Conservation (phyloP, 2,888 invertebrate genomes). For the Harmothoe impar region DNA sequence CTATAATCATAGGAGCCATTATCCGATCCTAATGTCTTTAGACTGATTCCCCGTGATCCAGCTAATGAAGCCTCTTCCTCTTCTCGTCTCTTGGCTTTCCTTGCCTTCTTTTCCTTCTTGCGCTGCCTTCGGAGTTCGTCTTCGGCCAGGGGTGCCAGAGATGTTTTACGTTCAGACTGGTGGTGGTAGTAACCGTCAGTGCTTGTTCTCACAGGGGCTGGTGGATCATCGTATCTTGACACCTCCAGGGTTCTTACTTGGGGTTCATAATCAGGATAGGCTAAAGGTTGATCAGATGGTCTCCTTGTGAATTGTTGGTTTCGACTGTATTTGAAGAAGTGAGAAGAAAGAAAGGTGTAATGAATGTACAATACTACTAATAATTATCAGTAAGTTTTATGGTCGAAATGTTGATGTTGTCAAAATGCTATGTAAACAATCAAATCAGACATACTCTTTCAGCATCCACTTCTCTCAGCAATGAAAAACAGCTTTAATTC, state of each 20-base stretch:
- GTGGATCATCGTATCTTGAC: not conserved
- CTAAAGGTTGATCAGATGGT: too few species aligned
- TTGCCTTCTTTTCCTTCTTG: slow-evolving; percentile 5
- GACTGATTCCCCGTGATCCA: not conserved
- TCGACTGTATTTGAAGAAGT: too few species aligned
- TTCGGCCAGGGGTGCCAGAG: not conserved
- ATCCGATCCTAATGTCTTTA: not conserved
- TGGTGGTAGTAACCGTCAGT: not conserved
- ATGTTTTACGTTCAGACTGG: not conserved
- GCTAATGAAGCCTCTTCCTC: not conserved
- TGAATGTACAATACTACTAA: too few species aligned
- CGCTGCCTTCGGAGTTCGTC: not conserved
- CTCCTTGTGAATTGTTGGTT: too few species aligned
- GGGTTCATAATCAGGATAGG: not conserved
- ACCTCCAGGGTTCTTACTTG: not conserved
- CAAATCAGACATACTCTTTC: too few species aligned
- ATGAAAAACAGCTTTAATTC: too few species aligned
- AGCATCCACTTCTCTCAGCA: too few species aligned
- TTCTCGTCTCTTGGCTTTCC: not conserved
- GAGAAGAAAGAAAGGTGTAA: too few species aligned
- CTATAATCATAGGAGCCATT: not conserved
- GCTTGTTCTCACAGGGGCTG: not conserved
- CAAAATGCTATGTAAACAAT: too few species aligned
- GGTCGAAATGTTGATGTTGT: too few species aligned
- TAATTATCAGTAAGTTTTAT: too few species aligned